These are phyloP conservation scores for Rhinolophus ferrumequinum DNA, from an alignment of 2,113 vertebrate genomes.

Conservation along the genomic window DNA sequence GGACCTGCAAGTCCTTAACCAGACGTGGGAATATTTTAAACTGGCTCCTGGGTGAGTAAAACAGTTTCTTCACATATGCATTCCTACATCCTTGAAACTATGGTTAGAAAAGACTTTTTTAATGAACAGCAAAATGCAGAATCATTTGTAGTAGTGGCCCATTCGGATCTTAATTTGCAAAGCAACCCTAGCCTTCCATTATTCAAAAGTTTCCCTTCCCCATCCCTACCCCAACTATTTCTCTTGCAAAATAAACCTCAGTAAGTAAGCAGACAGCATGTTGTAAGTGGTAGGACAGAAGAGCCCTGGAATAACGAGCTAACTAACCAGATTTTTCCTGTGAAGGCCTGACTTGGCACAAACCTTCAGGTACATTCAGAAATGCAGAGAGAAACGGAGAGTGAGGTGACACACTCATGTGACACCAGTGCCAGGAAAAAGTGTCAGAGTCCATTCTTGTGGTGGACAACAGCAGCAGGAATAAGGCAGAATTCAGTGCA, in stretches of 20 bases:
- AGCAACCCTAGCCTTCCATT: neutral
- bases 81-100: neutral
- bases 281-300: conserved; percentile 21
- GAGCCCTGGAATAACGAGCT: conserved; percentile 7
- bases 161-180: conserved; percentile 43
- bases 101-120: neutral
- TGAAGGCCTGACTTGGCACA: neutral
- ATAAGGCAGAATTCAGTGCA: neutral
- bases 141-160: neutral
- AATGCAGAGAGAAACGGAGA: neutral
- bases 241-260: conserved; percentile 60
- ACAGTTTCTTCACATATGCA: neutral
- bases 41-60: neutral
- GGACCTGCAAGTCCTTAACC: neutral
- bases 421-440: neutral
- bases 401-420: neutral
- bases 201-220: conserved; percentile 43
- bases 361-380: neutral
- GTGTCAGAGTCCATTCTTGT: neutral
- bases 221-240: neutral
- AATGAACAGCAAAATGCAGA: neutral
- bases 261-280: conserved; percentile 36
- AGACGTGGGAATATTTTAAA: neutral
- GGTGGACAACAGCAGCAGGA: neutral
- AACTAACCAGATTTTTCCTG: neutral